Percentiles rank a stretch among this genome's conserved stretches.
Conservation (phyloP, 2,888 invertebrate species). For the Agonopterix subpropinquella region DNA sequence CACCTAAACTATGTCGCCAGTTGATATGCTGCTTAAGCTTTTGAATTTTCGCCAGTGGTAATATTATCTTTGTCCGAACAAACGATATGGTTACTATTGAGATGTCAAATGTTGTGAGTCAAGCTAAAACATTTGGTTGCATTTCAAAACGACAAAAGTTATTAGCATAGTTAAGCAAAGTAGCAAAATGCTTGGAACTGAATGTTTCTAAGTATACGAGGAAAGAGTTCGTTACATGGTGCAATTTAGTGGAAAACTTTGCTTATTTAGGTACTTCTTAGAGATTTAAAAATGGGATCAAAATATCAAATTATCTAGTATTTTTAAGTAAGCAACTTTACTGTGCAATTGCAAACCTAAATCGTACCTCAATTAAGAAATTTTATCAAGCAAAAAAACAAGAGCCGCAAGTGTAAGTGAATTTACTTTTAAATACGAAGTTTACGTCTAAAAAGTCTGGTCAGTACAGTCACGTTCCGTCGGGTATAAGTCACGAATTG, state of each 20-base stretch:
- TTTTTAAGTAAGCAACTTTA: too few relatives aligned
- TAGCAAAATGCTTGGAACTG: too few relatives aligned
- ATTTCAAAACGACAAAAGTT: neutral
- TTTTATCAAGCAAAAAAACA: too few relatives aligned
- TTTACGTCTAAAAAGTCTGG: slow-evolving; percentile 25
- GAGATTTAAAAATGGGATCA: too few relatives aligned
- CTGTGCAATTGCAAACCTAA: too few relatives aligned
- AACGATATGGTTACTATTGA: slow-evolving; percentile 16
- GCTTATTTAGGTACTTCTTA: too few relatives aligned
- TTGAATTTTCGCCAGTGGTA: slow-evolving; percentile 13
- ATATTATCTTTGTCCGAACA: slow-evolving; percentile 15
- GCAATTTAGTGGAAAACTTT: too few relatives aligned
- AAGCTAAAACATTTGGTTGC: neutral
- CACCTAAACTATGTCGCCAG: slow-evolving; percentile 17
- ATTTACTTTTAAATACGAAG: slow-evolving; percentile 10
- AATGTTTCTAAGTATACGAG: neutral
- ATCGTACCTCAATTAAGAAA: too few relatives aligned
- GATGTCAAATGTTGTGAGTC: slow-evolving; percentile 24
- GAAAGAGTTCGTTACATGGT: too few relatives aligned
- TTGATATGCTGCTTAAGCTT: slow-evolving; percentile 5
- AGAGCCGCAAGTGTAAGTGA: too few relatives aligned
- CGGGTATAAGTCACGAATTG: slow-evolving; percentile 36
- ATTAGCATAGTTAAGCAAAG: too few relatives aligned
- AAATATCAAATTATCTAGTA: too few relatives aligned
- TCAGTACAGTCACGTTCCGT: slow-evolving; percentile 42